Conservation (phyloP, 2,888 invertebrate species). For the Netelia inedita region DNA sequence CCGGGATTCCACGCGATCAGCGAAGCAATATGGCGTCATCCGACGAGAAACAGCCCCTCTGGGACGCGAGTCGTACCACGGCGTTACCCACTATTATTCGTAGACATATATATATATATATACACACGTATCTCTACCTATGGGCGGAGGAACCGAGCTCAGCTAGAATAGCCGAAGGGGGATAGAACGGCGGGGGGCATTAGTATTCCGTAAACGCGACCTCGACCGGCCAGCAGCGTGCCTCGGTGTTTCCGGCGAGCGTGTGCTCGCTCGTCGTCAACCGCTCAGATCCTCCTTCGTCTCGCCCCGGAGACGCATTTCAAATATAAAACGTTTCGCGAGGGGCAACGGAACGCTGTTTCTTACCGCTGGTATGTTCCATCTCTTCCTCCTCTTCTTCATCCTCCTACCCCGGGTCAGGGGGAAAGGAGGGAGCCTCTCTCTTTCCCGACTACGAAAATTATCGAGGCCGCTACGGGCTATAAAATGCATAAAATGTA, state of each 20-base stretch:
- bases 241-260: slow-evolving; percentile 77
- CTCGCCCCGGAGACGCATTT: slow-evolving; percentile 68
- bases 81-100: slow-evolving; percentile 52
- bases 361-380: slow-evolving; percentile 39
- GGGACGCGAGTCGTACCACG: slow-evolving; percentile 68
- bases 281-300: slow-evolving; percentile 47
- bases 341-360: slow-evolving; percentile 4
- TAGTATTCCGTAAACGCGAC: slow-evolving; percentile 78
- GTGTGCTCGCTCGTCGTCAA: slow-evolving; percentile 60
- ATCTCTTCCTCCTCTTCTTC: slow-evolving; percentile 5
- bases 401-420: background rate
- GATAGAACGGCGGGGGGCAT: slow-evolving; percentile 67
- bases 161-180: slow-evolving; percentile 65
- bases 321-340: slow-evolving; percentile 70
- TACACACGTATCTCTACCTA: slow-evolving; percentile 12
- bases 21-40: slow-evolving; percentile 74
- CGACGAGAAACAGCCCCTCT: slow-evolving; percentile 74
- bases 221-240: slow-evolving; percentile 71
- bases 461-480: slow-evolving; percentile 60
- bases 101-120: slow-evolving; percentile 32
- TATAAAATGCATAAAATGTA: slow-evolving; percentile 62
- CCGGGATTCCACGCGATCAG: slow-evolving; percentile 74
- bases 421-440: slow-evolving; percentile 3
- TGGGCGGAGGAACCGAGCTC: slow-evolving; percentile 53
- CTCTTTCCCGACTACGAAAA: slow-evolving; percentile 48